Conservation (phyloP, 2,797 vertebrate species). For the Rachycentron canadum region DNA sequence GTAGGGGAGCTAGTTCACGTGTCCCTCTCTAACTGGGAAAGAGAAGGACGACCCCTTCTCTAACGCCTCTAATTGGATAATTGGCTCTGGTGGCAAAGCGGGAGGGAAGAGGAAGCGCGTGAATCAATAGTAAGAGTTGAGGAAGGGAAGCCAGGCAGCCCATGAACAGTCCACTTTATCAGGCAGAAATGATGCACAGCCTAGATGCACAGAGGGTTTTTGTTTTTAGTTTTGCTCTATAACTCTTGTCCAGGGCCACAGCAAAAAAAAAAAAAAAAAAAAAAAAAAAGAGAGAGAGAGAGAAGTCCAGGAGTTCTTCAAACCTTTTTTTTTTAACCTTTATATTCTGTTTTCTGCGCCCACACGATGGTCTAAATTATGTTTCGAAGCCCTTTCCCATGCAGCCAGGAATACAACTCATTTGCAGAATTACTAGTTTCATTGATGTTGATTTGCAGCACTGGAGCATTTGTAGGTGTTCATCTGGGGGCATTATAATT, state of each 20-base stretch:
- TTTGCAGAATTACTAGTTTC: conserved; percentile 2
- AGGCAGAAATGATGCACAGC: not conserved
- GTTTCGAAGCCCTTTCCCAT: not conserved
- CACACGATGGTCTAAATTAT: not conserved
- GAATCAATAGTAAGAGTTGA: not conserved
- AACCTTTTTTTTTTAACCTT: not conserved
- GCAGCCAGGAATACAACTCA: not conserved
- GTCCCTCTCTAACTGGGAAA: conserved; percentile 73
- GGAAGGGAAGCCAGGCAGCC: not conserved
- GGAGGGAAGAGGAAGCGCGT: not conserved
- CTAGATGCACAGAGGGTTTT: not conserved
- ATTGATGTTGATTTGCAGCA: conserved; percentile 6
- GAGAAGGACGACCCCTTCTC: conserved; percentile 45
- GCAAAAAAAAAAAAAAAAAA: not conserved
- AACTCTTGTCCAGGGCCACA: not conserved
- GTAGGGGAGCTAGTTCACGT: conserved; percentile 73
- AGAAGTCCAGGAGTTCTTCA: not conserved
- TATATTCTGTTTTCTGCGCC: no score
- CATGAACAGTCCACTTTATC: not conserved
- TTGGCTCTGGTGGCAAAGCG: conserved; percentile 48
- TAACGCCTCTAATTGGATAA: conserved; percentile 82
- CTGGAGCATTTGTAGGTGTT: conserved; percentile 14
- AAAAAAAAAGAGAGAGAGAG: no score
- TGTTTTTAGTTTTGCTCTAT: not conserved
- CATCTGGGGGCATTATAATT: not conserved